Evolutionary conservation across 2,888 invertebrate species (phyloP).

Genomic region (Lasioglossum calceatum): DNA sequence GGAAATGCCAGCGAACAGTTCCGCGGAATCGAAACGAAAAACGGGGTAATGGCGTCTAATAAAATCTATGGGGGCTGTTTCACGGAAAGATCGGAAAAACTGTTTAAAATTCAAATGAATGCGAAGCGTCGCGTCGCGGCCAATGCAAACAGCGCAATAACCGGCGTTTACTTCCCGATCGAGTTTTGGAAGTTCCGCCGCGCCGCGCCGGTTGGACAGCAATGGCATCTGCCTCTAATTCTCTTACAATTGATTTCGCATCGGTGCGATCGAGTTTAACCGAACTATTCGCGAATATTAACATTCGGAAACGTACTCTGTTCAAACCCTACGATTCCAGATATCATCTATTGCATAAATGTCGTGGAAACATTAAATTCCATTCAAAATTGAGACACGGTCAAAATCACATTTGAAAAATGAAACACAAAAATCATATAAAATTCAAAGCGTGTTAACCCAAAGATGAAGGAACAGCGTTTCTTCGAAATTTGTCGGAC

Average conservation of each 20-base stretch:
- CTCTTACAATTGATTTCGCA: conserved; percentile 51
- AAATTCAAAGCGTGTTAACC: neutral
- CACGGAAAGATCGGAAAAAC: conserved; percentile 37
- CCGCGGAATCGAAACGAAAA: neutral
- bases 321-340: neutral
- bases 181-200: conserved; percentile 47
- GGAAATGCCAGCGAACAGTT: neutral
- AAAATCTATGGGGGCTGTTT: conserved; percentile 39
- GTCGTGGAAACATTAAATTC: neutral
- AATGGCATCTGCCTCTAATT: conserved; percentile 39
- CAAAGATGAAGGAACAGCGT: neutral
- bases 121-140: conserved; percentile 25
- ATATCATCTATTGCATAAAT: neutral
- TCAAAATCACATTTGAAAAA: neutral
- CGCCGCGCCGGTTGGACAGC: neutral
- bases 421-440: neutral
- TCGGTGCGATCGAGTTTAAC: conserved; percentile 13
- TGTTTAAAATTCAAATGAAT: conserved; percentile 63
- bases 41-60: conserved; percentile 36
- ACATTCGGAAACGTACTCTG: neutral
- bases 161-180: conserved; percentile 47
- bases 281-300: neutral
- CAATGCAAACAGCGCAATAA: conserved; percentile 50
- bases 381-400: neutral
- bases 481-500: neutral